Base-by-base conservation (phyloP, 2,797 vertebrate species). In the Steatocranus sp. region DNA sequence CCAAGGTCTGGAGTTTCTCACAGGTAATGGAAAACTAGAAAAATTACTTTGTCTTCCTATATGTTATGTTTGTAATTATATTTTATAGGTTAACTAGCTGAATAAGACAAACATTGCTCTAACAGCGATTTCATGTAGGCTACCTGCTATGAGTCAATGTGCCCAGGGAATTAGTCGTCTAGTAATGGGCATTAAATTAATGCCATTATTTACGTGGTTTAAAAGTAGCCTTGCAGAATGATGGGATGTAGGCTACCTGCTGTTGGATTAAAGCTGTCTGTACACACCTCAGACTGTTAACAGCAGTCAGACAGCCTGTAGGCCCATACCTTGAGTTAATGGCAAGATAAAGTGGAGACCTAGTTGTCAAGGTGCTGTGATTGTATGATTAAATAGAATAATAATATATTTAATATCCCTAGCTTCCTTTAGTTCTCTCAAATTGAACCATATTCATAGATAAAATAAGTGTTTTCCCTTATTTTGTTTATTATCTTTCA, bases 251-350 rank as follows among this genome's bases (percentile, higher is more conserved):
- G 81, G 80, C 53, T 80, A 34, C 58, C 74, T 84, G 70, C 58
- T 56, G 63, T 63, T 86, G 87, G 90, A 92, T 92, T 93, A 93
- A 81, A 85, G 66, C 23, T 81, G 89, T 90, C 80, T 87, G 85
- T 25, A 84, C 83, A 79, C 30, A 81, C 49, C 23, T 50, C 76
- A 85, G 83, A 48, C 81, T 80, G 82, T 34, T 83, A 82, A 82
- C 83, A 80, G 86, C 23, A 50, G 46, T 66, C 58, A 81, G 48
- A 36, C 30, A 30, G 41, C 49, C 54, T 77, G 81, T 80, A 76
- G 81, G 73, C 82, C 27, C 43, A 82, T 63, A 49, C 53, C 84
- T 84, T 38, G 78, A 89, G 83, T 77, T 53, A 15, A 7, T 74
- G 38, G 20, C 53, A 77, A 82, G 83, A 83, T 79, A 79, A 88